A percentile compares a stretch with the other conserved stretches of the same genome.
Evolutionary conservation across 2,888 invertebrate species (phyloP).

Genomic region (Apodemia hepburni): DNA sequence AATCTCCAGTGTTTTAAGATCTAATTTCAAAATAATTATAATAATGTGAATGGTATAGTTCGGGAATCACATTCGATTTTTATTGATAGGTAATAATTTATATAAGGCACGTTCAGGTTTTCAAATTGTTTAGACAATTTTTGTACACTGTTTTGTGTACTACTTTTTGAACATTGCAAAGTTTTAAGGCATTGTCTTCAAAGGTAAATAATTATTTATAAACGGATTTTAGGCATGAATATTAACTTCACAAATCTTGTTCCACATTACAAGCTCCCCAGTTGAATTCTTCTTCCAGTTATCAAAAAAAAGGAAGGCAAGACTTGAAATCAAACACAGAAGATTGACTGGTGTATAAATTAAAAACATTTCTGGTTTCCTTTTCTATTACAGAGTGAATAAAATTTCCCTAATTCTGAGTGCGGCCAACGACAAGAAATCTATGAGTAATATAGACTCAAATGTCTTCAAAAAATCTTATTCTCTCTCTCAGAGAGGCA

Average conservation of each 20-base stretch:
- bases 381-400: constrained; percentile 3
- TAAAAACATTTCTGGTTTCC: not conserved
- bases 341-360: not conserved
- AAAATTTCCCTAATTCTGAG: not conserved
- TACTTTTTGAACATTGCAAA: not conserved
- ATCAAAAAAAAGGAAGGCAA: not conserved
- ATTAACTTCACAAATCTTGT: no score
- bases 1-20: not conserved
- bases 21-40: constrained; percentile 1
- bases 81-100: not conserved
- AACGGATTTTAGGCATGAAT: not conserved
- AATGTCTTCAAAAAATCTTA: no score
- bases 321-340: constrained; percentile 1
- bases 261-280: no score
- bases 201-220: not conserved
- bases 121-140: not conserved
- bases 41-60: not conserved
- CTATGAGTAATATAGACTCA: not conserved
- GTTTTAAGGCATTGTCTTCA: constrained; percentile 3
- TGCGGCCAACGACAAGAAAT: constrained; percentile 2
- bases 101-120: not conserved
- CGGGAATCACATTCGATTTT: not conserved
- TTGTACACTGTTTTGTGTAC: not conserved
- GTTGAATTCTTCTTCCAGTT: no score
- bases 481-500: no score